phyloP scores from a whole-genome alignment of 1,140 invertebrate species.

The Trichoplusia ni region DNA sequence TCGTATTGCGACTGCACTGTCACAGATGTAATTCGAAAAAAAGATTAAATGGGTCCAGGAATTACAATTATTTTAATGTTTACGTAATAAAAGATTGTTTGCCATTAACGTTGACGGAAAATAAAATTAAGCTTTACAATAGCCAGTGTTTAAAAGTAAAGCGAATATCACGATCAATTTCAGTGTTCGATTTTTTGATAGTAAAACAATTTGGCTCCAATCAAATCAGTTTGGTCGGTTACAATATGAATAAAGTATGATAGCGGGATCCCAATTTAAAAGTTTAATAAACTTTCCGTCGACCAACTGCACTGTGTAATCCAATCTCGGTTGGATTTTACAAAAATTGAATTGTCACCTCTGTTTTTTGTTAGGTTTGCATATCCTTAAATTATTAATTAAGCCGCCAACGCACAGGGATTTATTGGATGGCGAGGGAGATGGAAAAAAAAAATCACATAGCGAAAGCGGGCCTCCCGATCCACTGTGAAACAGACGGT shows the following conservation, averaged over 20 bases:
- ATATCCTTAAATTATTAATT: slow-evolving; percentile 75
- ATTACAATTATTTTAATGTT: slow-evolving; percentile 12
- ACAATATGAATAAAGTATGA: slow-evolving; percentile 4
- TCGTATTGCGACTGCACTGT: slow-evolving; percentile 62
- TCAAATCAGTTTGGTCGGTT: slow-evolving; percentile 10
- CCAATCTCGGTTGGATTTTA: slow-evolving; percentile 1
- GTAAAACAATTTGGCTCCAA: slow-evolving; percentile 1
- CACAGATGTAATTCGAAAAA: slow-evolving; percentile 68
- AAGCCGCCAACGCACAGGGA: slow-evolving; percentile 62
- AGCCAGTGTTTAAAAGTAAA: too few relatives aligned
- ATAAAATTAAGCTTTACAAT: too few relatives aligned
- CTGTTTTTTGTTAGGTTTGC: slow-evolving; percentile 38
- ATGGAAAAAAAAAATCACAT: slow-evolving; percentile 71
- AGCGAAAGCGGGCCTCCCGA: slow-evolving; percentile 71
- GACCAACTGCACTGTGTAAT: background rate
- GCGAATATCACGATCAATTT: too few relatives aligned
- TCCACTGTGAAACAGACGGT: slow-evolving; percentile 57
- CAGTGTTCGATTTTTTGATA: background rate
- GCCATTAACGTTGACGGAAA: background rate
- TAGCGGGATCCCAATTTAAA: slow-evolving; percentile 10
- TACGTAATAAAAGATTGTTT: slow-evolving; percentile 2
- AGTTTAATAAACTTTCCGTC: background rate
- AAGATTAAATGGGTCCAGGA: slow-evolving; percentile 20
- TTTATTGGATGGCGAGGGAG: slow-evolving; percentile 70
- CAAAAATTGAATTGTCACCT: slow-evolving; percentile 49